Conservation (phyloP, 2,797 vertebrate species). For the Bryconaethiops microstoma region DNA sequence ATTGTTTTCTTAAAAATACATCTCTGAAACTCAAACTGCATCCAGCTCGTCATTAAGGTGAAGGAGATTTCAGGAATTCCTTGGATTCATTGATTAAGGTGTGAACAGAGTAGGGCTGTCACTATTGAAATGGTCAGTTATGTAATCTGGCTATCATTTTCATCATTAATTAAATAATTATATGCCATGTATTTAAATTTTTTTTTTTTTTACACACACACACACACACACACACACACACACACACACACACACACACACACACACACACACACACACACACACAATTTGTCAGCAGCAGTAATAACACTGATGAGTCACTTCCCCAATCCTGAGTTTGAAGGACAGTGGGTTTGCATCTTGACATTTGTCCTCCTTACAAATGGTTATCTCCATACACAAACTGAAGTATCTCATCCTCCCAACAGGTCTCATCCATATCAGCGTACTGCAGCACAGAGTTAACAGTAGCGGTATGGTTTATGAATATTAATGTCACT, state of each 20-base stretch:
- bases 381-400: constrained; percentile 27
- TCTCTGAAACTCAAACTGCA: too few relatives aligned
- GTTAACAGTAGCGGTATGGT: constrained; percentile 24
- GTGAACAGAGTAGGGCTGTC: too few relatives aligned
- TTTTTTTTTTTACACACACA: too few relatives aligned
- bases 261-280: too few relatives aligned
- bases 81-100: too few relatives aligned
- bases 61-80: too few relatives aligned
- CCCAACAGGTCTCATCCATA: background rate
- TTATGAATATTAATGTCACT: constrained; percentile 21
- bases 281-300: background rate
- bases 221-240: background rate
- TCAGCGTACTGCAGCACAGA: constrained; percentile 16
- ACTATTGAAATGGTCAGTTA: too few relatives aligned
- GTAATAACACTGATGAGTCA: constrained; percentile 29
- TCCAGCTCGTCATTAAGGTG: too few relatives aligned
- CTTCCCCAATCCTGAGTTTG: constrained; percentile 23
- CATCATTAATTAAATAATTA: too few relatives aligned
- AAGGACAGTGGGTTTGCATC: constrained; percentile 22
- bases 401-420: background rate
- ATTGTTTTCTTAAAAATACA: too few relatives aligned
- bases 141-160: too few relatives aligned
- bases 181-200: too few relatives aligned
- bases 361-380: background rate
- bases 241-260: background rate